Percentiles rank a stretch among this genome's conserved stretches.
Conservation (phyloP, 2,113 vertebrate species). For the Sus scrofa region DNA sequence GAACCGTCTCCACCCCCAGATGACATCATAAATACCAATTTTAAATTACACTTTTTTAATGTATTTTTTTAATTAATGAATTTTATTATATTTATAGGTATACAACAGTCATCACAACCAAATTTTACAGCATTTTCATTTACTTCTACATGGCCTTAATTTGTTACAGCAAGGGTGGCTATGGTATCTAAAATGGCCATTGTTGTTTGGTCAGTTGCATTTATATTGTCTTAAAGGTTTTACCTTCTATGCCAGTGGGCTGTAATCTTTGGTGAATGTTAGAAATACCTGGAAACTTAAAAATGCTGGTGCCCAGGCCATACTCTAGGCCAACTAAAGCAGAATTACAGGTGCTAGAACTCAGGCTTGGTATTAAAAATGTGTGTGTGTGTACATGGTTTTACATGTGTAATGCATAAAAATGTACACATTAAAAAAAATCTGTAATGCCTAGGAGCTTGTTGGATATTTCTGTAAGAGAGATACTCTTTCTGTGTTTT, state of each 20-base stretch:
- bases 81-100: no score
- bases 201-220: background rate
- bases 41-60: no score
- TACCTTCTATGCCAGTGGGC: background rate
- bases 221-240: background rate
- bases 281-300: background rate
- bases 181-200: background rate
- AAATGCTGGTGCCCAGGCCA: background rate
- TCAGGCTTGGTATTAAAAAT: background rate
- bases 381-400: background rate
- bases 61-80: no score
- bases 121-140: no score
- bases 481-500: background rate
- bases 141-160: background rate
- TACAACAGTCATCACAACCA: no score
- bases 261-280: background rate
- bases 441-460: background rate
- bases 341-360: background rate
- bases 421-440: background rate
- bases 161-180: background rate
- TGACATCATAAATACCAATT: no score
- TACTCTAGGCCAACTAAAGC: background rate
- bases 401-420: background rate
- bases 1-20: no score
- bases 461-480: background rate